Evolutionary conservation across 2,888 invertebrate species (phyloP).

Genomic region (Watsonalla binaria): DNA sequence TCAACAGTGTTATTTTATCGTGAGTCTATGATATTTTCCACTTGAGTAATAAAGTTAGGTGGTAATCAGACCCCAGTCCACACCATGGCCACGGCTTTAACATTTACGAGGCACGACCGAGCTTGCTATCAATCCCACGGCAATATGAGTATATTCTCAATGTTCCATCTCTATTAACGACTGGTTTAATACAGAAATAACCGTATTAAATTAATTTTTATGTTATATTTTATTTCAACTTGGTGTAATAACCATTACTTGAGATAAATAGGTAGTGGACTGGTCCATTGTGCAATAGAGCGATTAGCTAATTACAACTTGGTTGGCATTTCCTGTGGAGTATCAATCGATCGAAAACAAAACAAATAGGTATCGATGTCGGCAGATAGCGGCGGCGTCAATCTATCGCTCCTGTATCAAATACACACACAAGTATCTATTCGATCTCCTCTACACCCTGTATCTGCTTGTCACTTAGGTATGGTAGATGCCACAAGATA

Average conservation of each 20-base stretch:
- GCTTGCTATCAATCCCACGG: not conserved
- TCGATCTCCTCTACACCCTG: no score
- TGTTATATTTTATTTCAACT: constrained; percentile 29
- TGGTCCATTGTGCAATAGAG: constrained; percentile 37
- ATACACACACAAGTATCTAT: no score
- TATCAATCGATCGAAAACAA: constrained; percentile 15
- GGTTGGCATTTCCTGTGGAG: constrained; percentile 15
- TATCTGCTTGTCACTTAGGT: no score
- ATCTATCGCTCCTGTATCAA: no score
- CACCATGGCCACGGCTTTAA: not conserved
- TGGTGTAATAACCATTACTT: constrained; percentile 20
- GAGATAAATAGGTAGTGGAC: constrained; percentile 20
- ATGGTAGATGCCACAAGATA: no score
- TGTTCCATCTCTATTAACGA: constrained; percentile 9
- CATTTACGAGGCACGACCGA: not conserved
- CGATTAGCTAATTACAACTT: constrained; percentile 43
- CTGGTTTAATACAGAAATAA: constrained; percentile 14
- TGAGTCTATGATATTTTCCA: no score
- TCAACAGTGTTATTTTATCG: no score
- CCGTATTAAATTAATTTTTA: constrained; percentile 30
- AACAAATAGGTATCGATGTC: constrained; percentile 1
- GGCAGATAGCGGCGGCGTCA: no score
- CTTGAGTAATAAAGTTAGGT: no score
- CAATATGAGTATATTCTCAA: not conserved
- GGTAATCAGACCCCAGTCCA: not conserved